Base-by-base conservation (phyloP, 2,888 invertebrate genomes). In the Sinopyrophorus schimmeli region DNA sequence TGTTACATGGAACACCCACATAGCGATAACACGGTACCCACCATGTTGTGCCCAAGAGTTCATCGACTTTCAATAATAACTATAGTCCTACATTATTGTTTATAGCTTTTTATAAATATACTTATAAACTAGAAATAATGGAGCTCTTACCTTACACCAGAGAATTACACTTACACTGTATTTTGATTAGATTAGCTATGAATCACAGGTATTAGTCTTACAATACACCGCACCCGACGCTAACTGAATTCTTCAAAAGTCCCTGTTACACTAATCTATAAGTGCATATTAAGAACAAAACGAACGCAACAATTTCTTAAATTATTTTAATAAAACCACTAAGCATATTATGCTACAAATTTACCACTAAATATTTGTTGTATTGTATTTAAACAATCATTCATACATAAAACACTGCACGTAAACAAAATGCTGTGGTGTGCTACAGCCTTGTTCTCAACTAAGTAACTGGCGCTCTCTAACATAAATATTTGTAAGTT, bases 21-120 rank as follows among this genome's bases (percentile, higher is more conserved):
- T 27, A 12, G 12, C 16, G 23, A 35, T 15, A 41, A 55, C 62
- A 63, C 64, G 54, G 53, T 15, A 14, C 62, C 68, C 62, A 64
- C 70, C 71, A 71, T 71, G 68, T 71, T 70, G 70, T 67, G 59
- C 54, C 52, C 56, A 57, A 55, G 54, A 58, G 66, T 67, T 66
- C 66, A 66, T 62, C 65, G 63, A 69, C 66, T 57, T 41, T 20
- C 30, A 30, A 10, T 31, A 35, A 20, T 30, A 34, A 50, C 27
- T n/a, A n/a, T n/a, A n/a, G 21, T 6, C 21, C n/a, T n/a, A n/a
- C n/a, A n/a, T n/a, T n/a, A n/a, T n/a, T n/a, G n/a, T n/a, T n/a
- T n/a, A n/a, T n/a, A n/a, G n/a, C n/a, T n/a, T n/a, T n/a, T n/a
- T n/a, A n/a, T n/a, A n/a, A n/a, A n/a, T n/a, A n/a, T n/a, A n/a